Evolutionary conservation across 2,113 vertebrate genomes (phyloP).

Genomic region (Elachura formosa): DNA sequence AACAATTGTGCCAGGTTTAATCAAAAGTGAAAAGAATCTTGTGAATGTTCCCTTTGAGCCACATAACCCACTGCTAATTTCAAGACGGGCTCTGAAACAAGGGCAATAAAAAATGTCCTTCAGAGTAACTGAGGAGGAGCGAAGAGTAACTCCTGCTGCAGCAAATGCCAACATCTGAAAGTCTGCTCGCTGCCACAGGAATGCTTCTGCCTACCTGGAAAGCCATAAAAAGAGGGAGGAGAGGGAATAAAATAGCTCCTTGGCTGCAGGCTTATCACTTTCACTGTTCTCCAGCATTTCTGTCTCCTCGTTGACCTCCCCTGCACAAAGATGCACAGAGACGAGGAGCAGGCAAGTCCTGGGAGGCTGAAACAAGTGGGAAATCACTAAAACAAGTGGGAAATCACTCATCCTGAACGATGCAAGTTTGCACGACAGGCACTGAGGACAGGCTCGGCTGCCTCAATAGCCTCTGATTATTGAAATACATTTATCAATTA

Average conservation of each 20-base stretch:
- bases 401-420: neutral
- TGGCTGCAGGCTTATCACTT: neutral
- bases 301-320: constrained; percentile 5
- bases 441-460: neutral
- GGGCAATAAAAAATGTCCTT: constrained; percentile 68
- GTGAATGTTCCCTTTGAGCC: constrained; percentile 66
- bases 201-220: constrained; percentile 21
- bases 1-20: constrained; percentile 71
- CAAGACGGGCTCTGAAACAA: constrained; percentile 47
- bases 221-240: neutral
- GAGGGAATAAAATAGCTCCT: neutral
- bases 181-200: constrained; percentile 3
- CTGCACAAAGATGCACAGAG: neutral
- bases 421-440: neutral
- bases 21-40: constrained; percentile 67
- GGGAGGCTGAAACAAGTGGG: neutral
- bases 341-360: neutral
- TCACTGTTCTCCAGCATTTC: neutral
- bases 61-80: constrained; percentile 68
- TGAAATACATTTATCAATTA: constrained; percentile 49
- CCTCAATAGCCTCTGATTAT: neutral
- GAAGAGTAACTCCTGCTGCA: neutral
- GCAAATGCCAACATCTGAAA: constrained; percentile 4
- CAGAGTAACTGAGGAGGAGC: constrained; percentile 46
- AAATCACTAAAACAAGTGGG: neutral